These are phyloP conservation scores for Brachylomia viminalis DNA, from an alignment of 2,888 invertebrate genomes.

Conservation along the genomic window DNA sequence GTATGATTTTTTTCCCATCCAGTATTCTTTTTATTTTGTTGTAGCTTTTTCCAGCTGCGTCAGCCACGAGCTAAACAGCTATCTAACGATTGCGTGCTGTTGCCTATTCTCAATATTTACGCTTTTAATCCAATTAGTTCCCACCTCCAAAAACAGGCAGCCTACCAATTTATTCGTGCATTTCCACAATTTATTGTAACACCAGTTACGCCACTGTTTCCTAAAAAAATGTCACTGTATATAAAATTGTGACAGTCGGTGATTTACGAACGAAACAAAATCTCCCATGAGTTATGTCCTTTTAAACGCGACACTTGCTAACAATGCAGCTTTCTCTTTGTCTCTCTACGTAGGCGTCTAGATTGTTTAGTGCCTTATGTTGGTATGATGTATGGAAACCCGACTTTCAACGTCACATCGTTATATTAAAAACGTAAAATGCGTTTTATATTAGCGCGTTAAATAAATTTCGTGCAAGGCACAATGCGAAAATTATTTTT, in stretches of 20 bases:
- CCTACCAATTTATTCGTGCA: slow-evolving; percentile 57
- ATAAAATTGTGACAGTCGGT: slow-evolving; percentile 77
- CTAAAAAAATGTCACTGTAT: slow-evolving; percentile 71
- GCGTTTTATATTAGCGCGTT: slow-evolving; percentile 35
- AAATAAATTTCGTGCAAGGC: slow-evolving; percentile 38
- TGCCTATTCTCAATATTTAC: slow-evolving; percentile 29
- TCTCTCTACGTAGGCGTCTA: slow-evolving; percentile 71
- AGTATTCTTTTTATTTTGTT: fast-evolving
- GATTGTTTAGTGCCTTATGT: slow-evolving; percentile 66
- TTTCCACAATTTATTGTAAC: slow-evolving; percentile 66
- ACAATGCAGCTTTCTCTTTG: slow-evolving; percentile 83
- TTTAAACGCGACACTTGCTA: slow-evolving; percentile 83
- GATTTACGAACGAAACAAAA: slow-evolving; percentile 83
- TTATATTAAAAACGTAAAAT: slow-evolving; percentile 42
- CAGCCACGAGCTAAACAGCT: slow-evolving; percentile 20
- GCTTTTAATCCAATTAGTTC: slow-evolving; percentile 51
- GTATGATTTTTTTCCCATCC: neutral
- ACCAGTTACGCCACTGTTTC: slow-evolving; percentile 58
- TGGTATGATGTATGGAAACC: slow-evolving; percentile 61
- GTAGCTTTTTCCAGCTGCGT: neutral
- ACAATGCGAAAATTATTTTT: slow-evolving; percentile 10
- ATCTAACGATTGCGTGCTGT: slow-evolving; percentile 9
- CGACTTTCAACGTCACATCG: slow-evolving; percentile 46
- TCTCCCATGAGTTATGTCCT: slow-evolving; percentile 83
- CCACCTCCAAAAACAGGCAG: slow-evolving; percentile 33